Percentiles rank a stretch among this genome's conserved stretches.
These are phyloP conservation scores for Neodiprion virginianus DNA, from an alignment of 1,140 invertebrate species.

Conservation along the genomic window DNA sequence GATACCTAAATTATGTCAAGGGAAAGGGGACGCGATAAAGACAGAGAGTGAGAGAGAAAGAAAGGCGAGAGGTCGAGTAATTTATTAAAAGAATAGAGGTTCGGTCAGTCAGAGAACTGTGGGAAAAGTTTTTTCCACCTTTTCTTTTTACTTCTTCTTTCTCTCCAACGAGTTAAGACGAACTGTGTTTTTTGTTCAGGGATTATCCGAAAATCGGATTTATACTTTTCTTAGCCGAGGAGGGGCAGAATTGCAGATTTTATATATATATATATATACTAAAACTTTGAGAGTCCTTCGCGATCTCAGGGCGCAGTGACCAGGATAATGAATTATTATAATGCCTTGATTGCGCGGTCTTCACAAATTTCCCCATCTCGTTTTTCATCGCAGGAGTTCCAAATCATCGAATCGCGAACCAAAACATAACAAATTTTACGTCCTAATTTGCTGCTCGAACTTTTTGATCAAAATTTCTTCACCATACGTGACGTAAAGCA, in stretches of 20 bases:
- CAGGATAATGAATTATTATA: background rate
- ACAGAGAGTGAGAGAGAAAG: background rate
- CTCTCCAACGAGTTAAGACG: background rate
- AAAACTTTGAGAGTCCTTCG: background rate
- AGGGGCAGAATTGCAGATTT: background rate
- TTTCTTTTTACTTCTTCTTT: background rate
- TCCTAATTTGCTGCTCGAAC: too few relatives aligned
- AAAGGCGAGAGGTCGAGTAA: background rate
- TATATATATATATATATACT: background rate
- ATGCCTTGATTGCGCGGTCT: background rate
- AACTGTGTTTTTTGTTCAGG: background rate
- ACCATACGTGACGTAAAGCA: too few relatives aligned
- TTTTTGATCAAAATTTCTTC: too few relatives aligned
- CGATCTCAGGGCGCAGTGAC: background rate
- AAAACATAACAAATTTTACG: too few relatives aligned
- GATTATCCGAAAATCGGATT: background rate
- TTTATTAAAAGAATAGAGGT: background rate
- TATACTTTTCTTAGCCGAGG: background rate
- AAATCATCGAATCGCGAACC: too few relatives aligned
- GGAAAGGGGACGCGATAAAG: too few relatives aligned
- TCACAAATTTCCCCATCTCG: too few relatives aligned
- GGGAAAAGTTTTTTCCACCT: background rate
- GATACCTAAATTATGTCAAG: too few relatives aligned
- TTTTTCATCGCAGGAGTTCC: too few relatives aligned
- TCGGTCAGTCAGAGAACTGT: too few relatives aligned